Evolutionary conservation across 2,888 invertebrate species (phyloP), one percentile per base, ranked within the genome.

Genomic region (Dryococelus australis): DNA sequence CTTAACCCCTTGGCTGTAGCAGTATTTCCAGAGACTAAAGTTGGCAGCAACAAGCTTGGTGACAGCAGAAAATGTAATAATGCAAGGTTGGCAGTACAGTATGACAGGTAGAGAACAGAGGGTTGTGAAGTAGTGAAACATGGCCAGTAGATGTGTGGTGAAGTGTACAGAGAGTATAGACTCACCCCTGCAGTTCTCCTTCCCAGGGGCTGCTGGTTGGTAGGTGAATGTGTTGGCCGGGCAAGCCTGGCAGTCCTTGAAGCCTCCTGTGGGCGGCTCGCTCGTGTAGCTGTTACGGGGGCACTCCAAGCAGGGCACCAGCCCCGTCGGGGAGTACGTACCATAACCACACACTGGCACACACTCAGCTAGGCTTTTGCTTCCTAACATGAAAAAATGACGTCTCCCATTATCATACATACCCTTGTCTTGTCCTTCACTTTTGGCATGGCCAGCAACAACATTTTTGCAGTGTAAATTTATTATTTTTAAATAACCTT

Each of bases 301-400:
- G 92, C 99, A 99, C 92, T 98, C 98, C 88, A 98, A 93, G 91
- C 99, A 99, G 28, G 98, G 97, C 8, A 98, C 98, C 90, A 99
- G 94, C 84, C 98, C 98, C 26, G 98, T 98, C 84, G 98, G 98
- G 1, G 98, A 98, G 92, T 98, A 99, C 35, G 98, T 99, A 88
- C 99, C 99, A 91, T 96, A 98, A 28, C 99, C 99, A 91, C 99
- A 99, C 20, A 98, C 98, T 0, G 99, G 98, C 86, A 98, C 94
- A 91, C 98, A 98, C 90, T 98, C 98, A 88, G 95, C 94, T 80
- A 97, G 93, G 87, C 96, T 96, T 92, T 98, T 98, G 0, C 97
- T 97, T 35, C 97, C 91, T 89, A 86, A 24, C 87, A 88, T 2
- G 65, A 65, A 26, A 79, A 47, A 47, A 16, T 47, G 10, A 16